Evolutionary conservation across 2,888 invertebrate species (phyloP), one percentile per base, ranked within the genome.

Genomic region (Tholera decimalis): DNA sequence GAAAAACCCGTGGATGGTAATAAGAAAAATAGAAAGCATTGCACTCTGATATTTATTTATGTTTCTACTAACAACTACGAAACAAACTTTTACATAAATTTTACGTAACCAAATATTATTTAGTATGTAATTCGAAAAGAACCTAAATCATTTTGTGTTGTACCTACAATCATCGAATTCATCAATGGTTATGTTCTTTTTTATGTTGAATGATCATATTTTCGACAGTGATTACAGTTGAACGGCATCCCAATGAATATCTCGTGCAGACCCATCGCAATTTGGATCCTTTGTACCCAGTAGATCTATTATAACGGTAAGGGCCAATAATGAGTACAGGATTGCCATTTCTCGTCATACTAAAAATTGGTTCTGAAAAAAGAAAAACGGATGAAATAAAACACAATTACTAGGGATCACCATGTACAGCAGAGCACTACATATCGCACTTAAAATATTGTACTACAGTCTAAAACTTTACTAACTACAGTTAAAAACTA

Each of bases 301-400:
- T 53, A 11, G 54, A 59, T 8, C 65, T 39, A 43, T 80, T 80
- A 37, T 80, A 80, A 0, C 80, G 60, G 51, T 75, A 67, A 5
- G 20, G 20, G 24, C 75, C 81, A 33, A 75, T 15, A 37, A 46
- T 55, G 1, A 80, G 56, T 2, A 68, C 75, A 7, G 78, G 78
- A n/a, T 69, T 78, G 1, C 81, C 81, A 1, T 51, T 24, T 15
- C 22, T 75, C 9, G 79, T 75, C 13, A 6, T 33, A 20, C 70
- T 63, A 26, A 80, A 80, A 11, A 60, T 8, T 1, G 60, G 57
- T 20, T 5, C 75, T 80, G 72, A 47, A 74, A 59, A 30, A 26
- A 47, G 15, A 3, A 18, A 2, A 9, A 44, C 15, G 15, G 24
- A 7, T 24, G 1, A 15, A 13, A 33, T 13, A 33, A 13, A 33